Evolutionary conservation across 2,888 invertebrate species (phyloP), one percentile per base, ranked within the genome.

Genomic region (Pachliopta kotzebuea): DNA sequence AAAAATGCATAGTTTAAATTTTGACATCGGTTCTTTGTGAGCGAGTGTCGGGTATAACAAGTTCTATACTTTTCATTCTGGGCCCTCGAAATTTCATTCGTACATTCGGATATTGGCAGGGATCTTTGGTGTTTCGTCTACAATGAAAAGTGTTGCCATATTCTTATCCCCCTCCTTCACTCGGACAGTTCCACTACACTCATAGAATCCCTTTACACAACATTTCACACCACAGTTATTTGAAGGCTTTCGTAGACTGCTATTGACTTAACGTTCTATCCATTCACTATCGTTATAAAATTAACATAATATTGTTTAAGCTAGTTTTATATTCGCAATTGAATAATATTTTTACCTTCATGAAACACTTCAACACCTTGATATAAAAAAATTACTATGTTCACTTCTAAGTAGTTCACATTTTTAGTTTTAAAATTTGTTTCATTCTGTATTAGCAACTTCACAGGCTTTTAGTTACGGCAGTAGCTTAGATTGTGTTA

Each of bases 1-100:
- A 20, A 11, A 37, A 52, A 37, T 65, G 65, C 61, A 65, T 65
- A 65, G 65, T 65, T 65, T 58, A 61, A 58, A 65, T 62, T 65
- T 65, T 62, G 58, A 65, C 52, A 29, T 53, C 37, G 37, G 37
- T 54, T 49, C 20, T 14, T 54, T 50, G 11, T 24, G 21, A 52
- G 65, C 65, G 65, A 65, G 65, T 65, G 65, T 62, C 65, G 62
- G 58, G 53, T 65, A 71, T 65, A 73, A 72, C 77, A 74, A 74
- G 73, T 69, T 71, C 42, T 54, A 68, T 77, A 83, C 85, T 88
- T 87, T 86, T 88, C 84, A 85, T 88, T 86, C 76, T 78, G 77
- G 88, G 86, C 86, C 78, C 37, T 14, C 71, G 75, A 72, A 81
- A 81, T 76, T 76, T 72, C 62, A 68, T 70, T 70, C 58, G n/a